A percentile compares a stretch with the other conserved stretches of the same genome.
phyloP scores from a whole-genome alignment of 2,113 vertebrate species.

The Halichoeres trimaculatus region DNA sequence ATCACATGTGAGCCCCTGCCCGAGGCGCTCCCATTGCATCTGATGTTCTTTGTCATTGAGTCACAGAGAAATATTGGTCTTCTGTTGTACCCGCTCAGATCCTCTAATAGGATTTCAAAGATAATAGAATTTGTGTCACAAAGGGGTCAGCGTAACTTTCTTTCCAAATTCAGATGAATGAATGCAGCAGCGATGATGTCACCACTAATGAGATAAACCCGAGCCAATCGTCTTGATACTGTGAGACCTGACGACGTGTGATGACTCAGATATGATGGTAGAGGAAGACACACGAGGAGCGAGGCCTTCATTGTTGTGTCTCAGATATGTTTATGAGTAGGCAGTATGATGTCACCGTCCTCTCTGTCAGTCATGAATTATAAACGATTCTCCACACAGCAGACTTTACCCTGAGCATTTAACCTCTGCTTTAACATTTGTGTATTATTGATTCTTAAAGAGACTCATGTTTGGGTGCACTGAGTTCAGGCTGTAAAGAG shows the following conservation, averaged over 20 bases:
- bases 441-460: slow-evolving; percentile 36
- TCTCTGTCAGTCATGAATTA: slow-evolving; percentile 15
- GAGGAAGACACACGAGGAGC: not conserved
- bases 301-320: not conserved
- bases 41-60: slow-evolving; percentile 50
- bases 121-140: slow-evolving; percentile 60
- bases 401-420: slow-evolving; percentile 12
- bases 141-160: slow-evolving; percentile 51
- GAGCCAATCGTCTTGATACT: slow-evolving; percentile 28
- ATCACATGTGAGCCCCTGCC: slow-evolving; percentile 7
- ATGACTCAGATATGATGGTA: slow-evolving; percentile 44
- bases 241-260: slow-evolving; percentile 18
- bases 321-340: slow-evolving; percentile 1
- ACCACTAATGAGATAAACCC: slow-evolving; percentile 53
- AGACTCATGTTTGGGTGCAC: not conserved
- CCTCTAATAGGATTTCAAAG: slow-evolving; percentile 57
- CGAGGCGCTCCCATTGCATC: slow-evolving; percentile 12
- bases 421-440: slow-evolving; percentile 21
- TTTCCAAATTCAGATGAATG: slow-evolving; percentile 51
- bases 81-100: slow-evolving; percentile 35
- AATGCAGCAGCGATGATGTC: slow-evolving; percentile 53
- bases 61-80: slow-evolving; percentile 50
- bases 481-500: slow-evolving; percentile 16
- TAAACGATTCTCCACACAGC: slow-evolving; percentile 5
- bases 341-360: not conserved